These are phyloP conservation scores for Sorex maritimensis DNA, from an alignment of 2,797 vertebrate species.

Conservation along the genomic window DNA sequence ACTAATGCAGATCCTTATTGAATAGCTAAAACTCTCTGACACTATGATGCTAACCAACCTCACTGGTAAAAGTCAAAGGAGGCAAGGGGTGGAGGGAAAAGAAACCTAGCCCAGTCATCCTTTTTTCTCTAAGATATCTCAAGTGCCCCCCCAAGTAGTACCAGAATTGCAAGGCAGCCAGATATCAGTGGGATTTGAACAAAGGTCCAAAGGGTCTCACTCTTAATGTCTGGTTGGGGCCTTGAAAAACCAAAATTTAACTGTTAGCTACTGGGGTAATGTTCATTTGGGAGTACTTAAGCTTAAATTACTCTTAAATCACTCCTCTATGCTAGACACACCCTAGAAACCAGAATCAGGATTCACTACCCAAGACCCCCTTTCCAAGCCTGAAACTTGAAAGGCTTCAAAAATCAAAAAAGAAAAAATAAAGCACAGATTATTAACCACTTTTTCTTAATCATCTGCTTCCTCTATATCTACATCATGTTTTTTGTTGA, in stretches of 20 bases:
- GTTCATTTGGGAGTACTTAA: constrained; percentile 86
- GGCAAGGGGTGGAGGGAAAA: not conserved
- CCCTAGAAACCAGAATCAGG: constrained; percentile 77
- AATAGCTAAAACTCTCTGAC: constrained; percentile 47
- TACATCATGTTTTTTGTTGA: constrained; percentile 59
- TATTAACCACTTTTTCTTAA: constrained; percentile 75
- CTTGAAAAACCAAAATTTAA: constrained; percentile 82
- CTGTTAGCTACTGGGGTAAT: constrained; percentile 81
- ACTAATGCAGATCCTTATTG: not conserved
- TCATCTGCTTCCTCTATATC: constrained; percentile 81
- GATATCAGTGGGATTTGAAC: constrained; percentile 74
- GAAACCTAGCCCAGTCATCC: not conserved
- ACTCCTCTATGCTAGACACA: constrained; percentile 80
- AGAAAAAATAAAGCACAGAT: constrained; percentile 71
- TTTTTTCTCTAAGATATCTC: constrained; percentile 16
- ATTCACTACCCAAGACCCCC: constrained; percentile 74
- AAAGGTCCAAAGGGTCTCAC: constrained; percentile 80
- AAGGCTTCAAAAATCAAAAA: constrained; percentile 81
- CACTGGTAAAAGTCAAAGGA: not conserved
- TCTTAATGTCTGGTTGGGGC: constrained; percentile 77
- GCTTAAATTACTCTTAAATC: constrained; percentile 84
- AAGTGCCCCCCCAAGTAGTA: constrained; percentile 66
- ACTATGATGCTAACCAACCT: constrained; percentile 23
- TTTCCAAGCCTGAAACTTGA: constrained; percentile 83
- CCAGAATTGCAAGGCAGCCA: constrained; percentile 59